Evolutionary conservation across 2,888 invertebrate genomes (phyloP), one percentile per base, ranked within the genome.

Genomic region (Cryptocephalus moraei): DNA sequence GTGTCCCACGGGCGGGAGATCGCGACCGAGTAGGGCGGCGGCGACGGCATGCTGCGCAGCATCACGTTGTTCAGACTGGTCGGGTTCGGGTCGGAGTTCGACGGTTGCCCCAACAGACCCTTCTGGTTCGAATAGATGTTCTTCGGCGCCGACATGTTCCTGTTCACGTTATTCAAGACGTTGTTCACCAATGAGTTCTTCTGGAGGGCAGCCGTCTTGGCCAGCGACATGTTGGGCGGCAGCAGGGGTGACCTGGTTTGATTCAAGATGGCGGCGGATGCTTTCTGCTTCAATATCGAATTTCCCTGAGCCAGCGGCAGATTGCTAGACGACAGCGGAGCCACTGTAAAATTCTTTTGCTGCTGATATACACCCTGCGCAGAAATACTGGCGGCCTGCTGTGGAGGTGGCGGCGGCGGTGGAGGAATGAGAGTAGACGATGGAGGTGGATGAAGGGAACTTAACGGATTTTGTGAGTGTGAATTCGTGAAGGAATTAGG

Each of bases 21-120:
- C 12, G 63, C 62, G 12, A 62, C 61, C 11, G 58, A 57, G 47
- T 63, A 63, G 1, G 63, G 62, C 8, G 63, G 63, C 12, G 63
- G 63, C 6, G 63, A 62, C 10, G 62, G 62, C 44, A 62, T 46
- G 43, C 47, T 53, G 40, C 55, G 53, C 38, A 52, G 43, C 40
- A 46, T 36, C 14, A 51, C 38, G 38, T 45, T 52, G 43, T 44
- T 55, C 39, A 51, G 46, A 8, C 39, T 49, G 36, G 45, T 32
- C 6, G 50, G 44, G 41, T 42, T 48, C 22, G 22, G 22, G 22
- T 22, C 22, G 2, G 22, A 6, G 22, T 22, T 22, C 22, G 12
- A 12, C 22, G 13, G 22, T 32, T 22, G 43, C 22, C 12, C 32
- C 4, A 13, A 8, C 4, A 42, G 31, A 22, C 43, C 32, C 22